A percentile compares a stretch with the other conserved stretches of the same genome.
These are phyloP conservation scores for Drosophila sp. DNA, from an alignment of 1,140 invertebrate species.

Conservation along the genomic window DNA sequence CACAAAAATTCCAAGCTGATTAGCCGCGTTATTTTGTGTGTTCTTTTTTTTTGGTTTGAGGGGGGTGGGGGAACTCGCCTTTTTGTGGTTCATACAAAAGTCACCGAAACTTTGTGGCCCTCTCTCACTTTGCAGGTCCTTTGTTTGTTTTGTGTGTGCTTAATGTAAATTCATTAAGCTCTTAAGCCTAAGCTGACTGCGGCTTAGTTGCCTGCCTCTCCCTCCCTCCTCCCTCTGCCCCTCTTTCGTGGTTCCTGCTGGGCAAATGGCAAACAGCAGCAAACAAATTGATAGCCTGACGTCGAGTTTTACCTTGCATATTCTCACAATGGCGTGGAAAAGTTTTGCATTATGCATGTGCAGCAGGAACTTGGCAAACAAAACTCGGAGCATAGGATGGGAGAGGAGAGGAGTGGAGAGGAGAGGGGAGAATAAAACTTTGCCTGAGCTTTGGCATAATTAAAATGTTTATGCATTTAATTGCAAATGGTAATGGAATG, in stretches of 20 bases:
- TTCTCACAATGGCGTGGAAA: slow-evolving; percentile 47
- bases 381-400: background rate
- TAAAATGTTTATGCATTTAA: slow-evolving; percentile 61
- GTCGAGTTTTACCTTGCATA: slow-evolving; percentile 48
- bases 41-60: background rate
- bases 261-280: slow-evolving; percentile 1
- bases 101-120: slow-evolving; percentile 20
- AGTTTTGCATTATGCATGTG: slow-evolving; percentile 57
- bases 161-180: slow-evolving; percentile 49
- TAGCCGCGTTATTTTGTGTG: background rate
- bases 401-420: background rate
- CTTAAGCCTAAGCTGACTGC: slow-evolving; percentile 32
- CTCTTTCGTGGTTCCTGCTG: background rate
- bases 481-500: slow-evolving; percentile 51
- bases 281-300: slow-evolving; percentile 57
- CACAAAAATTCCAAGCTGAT: background rate
- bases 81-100: slow-evolving; percentile 25
- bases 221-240: no score
- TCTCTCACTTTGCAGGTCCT: background rate
- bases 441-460: slow-evolving; percentile 49
- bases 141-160: slow-evolving; percentile 45
- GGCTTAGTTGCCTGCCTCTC: slow-evolving; percentile 33
- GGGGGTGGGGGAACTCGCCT: background rate
- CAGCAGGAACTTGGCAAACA: slow-evolving; percentile 55
- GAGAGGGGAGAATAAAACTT: slow-evolving; percentile 10